Base-by-base conservation (phyloP, 37 sponge, comb jelly and placozoan genomes). In the Axinella damicornis region DNA sequence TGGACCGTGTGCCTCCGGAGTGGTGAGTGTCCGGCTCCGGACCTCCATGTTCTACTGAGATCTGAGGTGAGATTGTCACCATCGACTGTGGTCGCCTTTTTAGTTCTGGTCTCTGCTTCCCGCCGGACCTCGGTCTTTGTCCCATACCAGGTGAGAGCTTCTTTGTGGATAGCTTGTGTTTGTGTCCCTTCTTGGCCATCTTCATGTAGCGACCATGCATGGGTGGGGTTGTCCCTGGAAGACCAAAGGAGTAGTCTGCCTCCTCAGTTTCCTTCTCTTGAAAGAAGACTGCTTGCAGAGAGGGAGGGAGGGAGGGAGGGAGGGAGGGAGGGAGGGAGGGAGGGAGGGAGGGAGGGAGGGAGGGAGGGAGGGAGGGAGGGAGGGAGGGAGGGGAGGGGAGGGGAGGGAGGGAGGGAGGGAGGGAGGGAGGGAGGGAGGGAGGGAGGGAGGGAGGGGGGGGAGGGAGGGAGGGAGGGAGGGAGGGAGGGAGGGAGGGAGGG, bases 211-310 rank as follows among this genome's bases (percentile, higher is more conserved):
- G 46, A 12, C 46, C 46, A 46, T 46, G 2, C 62, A 33, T 72
- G n/a, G 85, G 85, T 6, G 85, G 85, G 9, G 85, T 85, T 20
- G 83, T 82, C 46, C 83, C 83, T 18, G 72, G 73, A 1, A 73
- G 53, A 19, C 73, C 71, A 63, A 34, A 35, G 14, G 31, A 32
- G 67, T 65, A 79, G 31, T 79, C 67, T 18, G 61, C 27, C n/a
- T 79, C 79, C 9, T 79, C 67, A 27, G 16, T 19, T 20, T 57
- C 58, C 58, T 11, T 27, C 64, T 62, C 64, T 21, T 35, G 70
- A 46, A 46, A 46, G 46, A 9, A 12, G 46, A 46, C 62, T 61
- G 25, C 14, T 25, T 61, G 62, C 12, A 12, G 25, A 5, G 12
- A 5, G 25, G 62, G 12, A 9, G 46, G 9, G 46, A 46, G 46